Evolutionary conservation across 2,797 vertebrate species (phyloP), one percentile per base, ranked within the genome.

Genomic region (Cyclopterus lumpus): DNA sequence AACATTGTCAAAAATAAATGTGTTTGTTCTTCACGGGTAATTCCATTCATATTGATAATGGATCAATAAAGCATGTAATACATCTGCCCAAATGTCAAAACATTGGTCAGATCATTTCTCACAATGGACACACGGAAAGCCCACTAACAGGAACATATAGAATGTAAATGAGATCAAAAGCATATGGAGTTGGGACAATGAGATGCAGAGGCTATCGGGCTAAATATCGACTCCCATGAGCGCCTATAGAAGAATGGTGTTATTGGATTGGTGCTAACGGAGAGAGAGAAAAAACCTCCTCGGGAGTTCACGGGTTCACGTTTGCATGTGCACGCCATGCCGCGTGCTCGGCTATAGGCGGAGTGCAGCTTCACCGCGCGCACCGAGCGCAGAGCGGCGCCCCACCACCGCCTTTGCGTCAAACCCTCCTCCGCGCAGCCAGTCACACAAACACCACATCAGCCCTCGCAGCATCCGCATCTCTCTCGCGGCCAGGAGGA

Each of bases 361-460:
- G 86, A 86, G 91, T 70, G n/a, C n/a, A 30, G 69, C 71, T 85
- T 73, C 61, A 54, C 53, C 83, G 11, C 86, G 83, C 82, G 71
- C 69, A 71, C 82, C 60, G 89, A 84, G 90, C 94, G 81, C 92
- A 86, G 57, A 90, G 94, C 70, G 94, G 94, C 94, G 93, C 94
- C 83, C 85, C 79, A 89, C 86, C 91, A 91, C 92, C 80, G 83
- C 89, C 86, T 91, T 87, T 88, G 86, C 86, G 89, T 85, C 89
- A 89, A 48, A 48, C 60, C 81, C 16, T 78, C 86, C 77, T 64
- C 72, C 63, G 72, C 30, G 26, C 36, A 64, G 79, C n/a, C 81
- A 80, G 75, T 75, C 77, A 65, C 89, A 86, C 88, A 84, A n/a
- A 81, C 89, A 81, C 79, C 88, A 80, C 88, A 88, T 76, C 92